Evolutionary conservation across 1,140 invertebrate species (phyloP), one percentile per base, ranked within the genome.

Genomic region (Aricia agestis): DNA sequence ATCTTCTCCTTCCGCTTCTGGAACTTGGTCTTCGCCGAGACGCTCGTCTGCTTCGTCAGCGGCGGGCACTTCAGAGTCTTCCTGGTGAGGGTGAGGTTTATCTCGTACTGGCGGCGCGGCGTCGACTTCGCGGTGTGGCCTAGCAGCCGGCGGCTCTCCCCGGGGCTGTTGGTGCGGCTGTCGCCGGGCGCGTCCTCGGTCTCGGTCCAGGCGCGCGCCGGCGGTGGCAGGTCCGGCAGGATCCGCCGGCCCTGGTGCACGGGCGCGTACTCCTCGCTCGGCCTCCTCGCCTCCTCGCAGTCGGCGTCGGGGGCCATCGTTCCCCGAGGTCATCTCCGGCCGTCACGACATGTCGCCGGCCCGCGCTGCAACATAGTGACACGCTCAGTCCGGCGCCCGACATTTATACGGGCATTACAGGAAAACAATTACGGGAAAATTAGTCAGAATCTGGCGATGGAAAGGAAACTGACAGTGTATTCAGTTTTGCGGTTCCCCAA

Each of bases 271-370:
- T 83, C 79, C 18, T 67, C 76, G 71, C 77, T 83, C 52, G 84
- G 76, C 57, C 72, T 74, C 65, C 78, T 77, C 66, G 75, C 75
- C 78, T 81, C 76, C 73, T 81, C 84, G 76, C 78, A 83, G 72
- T 86, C 82, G 58, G 77, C 82, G 66, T 86, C 73, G n/a, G 86
- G 85, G 77, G 87, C 80, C 87, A 90, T 90, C 25, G 63, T 17
- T 9, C 42, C 71, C 74, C 61, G 69, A 78, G 57, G 67, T 82
- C 85, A 84, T 82, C 78, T 78, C 82, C 80, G 67, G 70, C 69
- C 66, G 66, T 69, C 67, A 76, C 68, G 71, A 73, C 77, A 72
- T 73, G 61, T 42, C 72, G 68, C 63, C 68, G 41, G 61, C 52
- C 63, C 17, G 52, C 70, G 69, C 76, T 82, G 73, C 19, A 36